Base-by-base conservation (phyloP, 2,888 invertebrate genomes). In the Aleiodes testaceus region DNA sequence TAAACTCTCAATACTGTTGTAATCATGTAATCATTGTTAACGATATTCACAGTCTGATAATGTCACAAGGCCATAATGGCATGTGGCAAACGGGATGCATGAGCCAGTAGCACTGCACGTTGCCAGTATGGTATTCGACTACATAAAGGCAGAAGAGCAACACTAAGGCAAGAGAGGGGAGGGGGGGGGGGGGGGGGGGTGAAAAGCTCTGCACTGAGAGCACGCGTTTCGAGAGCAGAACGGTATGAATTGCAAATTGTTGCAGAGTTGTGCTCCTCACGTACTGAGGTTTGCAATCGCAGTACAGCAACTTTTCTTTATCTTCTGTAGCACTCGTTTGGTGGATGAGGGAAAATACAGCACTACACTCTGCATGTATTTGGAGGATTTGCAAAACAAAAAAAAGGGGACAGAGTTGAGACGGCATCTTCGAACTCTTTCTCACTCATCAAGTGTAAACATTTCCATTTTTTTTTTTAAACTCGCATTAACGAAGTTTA, bases 211-310 rank as follows among this genome's bases (percentile, higher is more conserved):
- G 26, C 18, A 16, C 30, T 45, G 45, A 59, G 59, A 66, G 68
- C 47, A 64, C 63, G 69, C 65, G 47, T 59, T 47, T 69, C 59
- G 44, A 65, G 44, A 65, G 55, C 2, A 18, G 18, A 36, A 64
- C 53, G 50, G 71, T 75, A 76, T 76, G 75, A 76, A 76, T 76
- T 76, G 73, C 76, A 75, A 77, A 77, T 75, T 75, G 76, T 75
- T 68, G 66, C 73, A 50, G 61, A 65, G 70, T 66, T 55, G 55
- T 63, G 36, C 69, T 50, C 45, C 69, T 64, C 69, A 66, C 63
- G 66, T 67, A 53, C 20, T 20, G 50, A 68, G 66, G 70, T 66
- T 72, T 61, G 70, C 65, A 55, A 63, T 65, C 65, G 18, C 52
- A 14, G 44, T 55, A 66, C 69, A 59, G 63, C 70, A 75, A 76